Base-by-base conservation (phyloP, 1,140 invertebrate genomes). In the Drosophila gunungcola region DNA sequence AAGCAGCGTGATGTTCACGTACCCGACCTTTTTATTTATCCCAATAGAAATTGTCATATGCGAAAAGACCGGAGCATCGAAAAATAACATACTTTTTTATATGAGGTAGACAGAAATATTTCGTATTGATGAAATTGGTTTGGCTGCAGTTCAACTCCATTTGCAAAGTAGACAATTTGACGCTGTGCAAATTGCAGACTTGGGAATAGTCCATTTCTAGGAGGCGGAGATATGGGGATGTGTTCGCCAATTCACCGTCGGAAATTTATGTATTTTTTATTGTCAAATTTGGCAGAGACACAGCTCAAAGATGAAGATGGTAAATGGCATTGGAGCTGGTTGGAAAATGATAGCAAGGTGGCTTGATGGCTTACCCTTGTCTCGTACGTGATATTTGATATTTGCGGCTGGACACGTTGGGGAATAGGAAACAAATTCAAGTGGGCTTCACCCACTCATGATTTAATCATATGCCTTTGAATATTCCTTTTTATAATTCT, bases 91-190 rank as follows among this genome's bases (percentile, higher is more conserved):
- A 52, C 45, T 38, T 42, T 25, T 69, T 57, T 12, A n/a, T 56
- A 45, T 7, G 21, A 67, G 75, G 55, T 56, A 69, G 80, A 83
- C 76, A 75, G 67, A 41, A 78, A 77, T 88, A 89, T 88, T 80
- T 90, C 77, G 85, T 89, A 88, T 88, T 88, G 85, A 89, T 89
- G 80, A 88, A 89, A 88, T 88, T 89, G 84, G 65, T 89, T 90
- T 78, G 36, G 83, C 65, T 29, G 21, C 42, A 56, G 58, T 72
- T 53, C 42, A 61, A 68, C 57, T 86, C 83, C 83, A 86, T 86
- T 89, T 86, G 79, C 84, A 82, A 86, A 88, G 83, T 88, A 86
- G 83, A 86, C 83, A 86, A 83, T 80, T 73, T 78, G 63, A 56
- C 56, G 52, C 49, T 61, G 43, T 75, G 64, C 70, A 76, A 86